Percentiles rank a stretch among this genome's conserved stretches.
These are phyloP conservation scores for Riptortus pedestris DNA, from an alignment of 1,140 invertebrate species.

Conservation along the genomic window DNA sequence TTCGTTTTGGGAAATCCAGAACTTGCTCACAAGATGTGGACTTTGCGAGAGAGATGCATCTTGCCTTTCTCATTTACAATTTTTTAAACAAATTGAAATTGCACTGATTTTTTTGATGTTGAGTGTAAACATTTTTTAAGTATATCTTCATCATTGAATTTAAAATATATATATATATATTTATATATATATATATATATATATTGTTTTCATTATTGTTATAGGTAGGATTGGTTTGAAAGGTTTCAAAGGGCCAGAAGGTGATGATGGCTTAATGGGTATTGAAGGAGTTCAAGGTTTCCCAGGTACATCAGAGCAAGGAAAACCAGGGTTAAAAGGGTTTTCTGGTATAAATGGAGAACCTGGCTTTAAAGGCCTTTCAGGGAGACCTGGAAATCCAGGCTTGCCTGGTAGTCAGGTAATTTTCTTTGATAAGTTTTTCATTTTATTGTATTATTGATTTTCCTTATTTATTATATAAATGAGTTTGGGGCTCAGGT, in stretches of 20 bases:
- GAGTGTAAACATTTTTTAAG: too few species aligned
- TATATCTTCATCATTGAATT: too few species aligned
- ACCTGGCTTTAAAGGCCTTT: slow-evolving; percentile 29
- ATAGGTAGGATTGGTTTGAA: too few species aligned
- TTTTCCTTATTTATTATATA: not conserved
- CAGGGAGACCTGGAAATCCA: slow-evolving; percentile 28
- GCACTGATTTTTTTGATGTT: too few species aligned
- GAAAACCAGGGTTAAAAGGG: slow-evolving; percentile 1
- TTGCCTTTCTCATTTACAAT: too few species aligned
- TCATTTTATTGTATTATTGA: not conserved
- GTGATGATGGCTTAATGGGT: slow-evolving; percentile 15
- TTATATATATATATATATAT: too few species aligned
- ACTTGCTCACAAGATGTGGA: too few species aligned
- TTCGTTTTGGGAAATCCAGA: too few species aligned
- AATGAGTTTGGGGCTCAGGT: too few species aligned
- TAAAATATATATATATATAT: too few species aligned
- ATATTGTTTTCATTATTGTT: not conserved
- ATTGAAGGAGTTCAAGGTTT: slow-evolving; percentile 17
- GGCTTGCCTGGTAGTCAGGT: slow-evolving; percentile 25
- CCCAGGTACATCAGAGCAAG: not conserved
- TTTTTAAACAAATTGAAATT: too few species aligned
- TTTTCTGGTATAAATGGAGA: slow-evolving; percentile 15
- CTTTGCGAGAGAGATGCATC: too few species aligned
- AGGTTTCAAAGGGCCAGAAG: not conserved
- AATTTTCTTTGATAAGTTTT: not conserved